A percentile compares a stretch with the other conserved stretches of the same genome.
phyloP scores from a whole-genome alignment of 2,888 invertebrate species.

The Clepsis dumicolana region DNA sequence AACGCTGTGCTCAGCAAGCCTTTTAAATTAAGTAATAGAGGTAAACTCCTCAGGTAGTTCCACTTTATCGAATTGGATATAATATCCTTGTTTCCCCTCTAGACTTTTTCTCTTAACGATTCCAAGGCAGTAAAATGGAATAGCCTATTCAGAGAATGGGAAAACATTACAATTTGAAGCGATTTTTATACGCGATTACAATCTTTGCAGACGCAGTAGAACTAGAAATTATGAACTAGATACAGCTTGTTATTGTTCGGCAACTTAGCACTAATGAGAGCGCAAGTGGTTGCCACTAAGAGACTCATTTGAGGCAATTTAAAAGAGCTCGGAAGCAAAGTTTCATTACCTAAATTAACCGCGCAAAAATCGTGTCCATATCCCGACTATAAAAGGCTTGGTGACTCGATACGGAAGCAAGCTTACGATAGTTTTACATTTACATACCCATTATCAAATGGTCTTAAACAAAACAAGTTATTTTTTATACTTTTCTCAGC shows the following conservation, averaged over 20 bases:
- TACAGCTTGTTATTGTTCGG: conserved; percentile 28
- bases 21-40: conserved; percentile 55
- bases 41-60: conserved; percentile 57
- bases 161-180: conserved; percentile 67
- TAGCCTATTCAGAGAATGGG: conserved; percentile 68
- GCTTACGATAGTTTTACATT: background rate
- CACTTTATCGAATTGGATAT: conserved; percentile 54
- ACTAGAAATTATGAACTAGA: conserved; percentile 38
- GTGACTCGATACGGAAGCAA: background rate
- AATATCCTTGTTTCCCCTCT: conserved; percentile 56
- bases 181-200: conserved; percentile 62
- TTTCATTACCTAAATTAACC: conserved; percentile 1
- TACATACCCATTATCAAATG: background rate
- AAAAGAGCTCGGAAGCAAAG: conserved; percentile 4
- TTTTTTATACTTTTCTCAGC: background rate
- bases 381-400: background rate
- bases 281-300: conserved; percentile 2
- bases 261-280: conserved; percentile 16
- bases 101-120: conserved; percentile 61
- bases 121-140: conserved; percentile 67
- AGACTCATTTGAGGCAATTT: conserved; percentile 10
- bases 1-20: conserved; percentile 45
- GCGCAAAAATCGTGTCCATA: background rate
- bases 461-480: background rate
- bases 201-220: conserved; percentile 45